These are phyloP conservation scores for Porites divaricata DNA, from an alignment of 92 coral and sea anemone genomes.

Conservation along the genomic window DNA sequence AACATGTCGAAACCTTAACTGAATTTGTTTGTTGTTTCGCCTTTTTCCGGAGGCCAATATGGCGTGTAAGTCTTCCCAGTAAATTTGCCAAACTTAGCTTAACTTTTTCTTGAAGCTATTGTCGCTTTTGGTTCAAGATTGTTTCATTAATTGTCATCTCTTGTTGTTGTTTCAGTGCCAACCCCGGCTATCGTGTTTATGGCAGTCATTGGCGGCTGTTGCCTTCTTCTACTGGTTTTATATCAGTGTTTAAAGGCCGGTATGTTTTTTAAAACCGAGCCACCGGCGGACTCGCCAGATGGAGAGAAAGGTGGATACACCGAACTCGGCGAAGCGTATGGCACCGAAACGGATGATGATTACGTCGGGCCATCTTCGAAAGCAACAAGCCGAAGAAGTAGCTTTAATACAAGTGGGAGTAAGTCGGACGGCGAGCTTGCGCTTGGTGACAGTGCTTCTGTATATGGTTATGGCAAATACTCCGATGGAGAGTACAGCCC, in stretches of 20 bases:
- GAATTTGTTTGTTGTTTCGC: conserved; percentile 12
- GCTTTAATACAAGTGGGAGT: conserved; percentile 98
- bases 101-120: not conserved
- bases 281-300: conserved; percentile 93
- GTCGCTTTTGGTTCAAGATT: conserved; percentile 5
- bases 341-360: conserved; percentile 98
- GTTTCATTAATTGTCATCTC: conserved; percentile 17
- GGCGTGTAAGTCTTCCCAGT: conserved; percentile 28
- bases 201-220: conserved; percentile 98
- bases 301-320: conserved; percentile 88
- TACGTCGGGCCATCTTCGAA: conserved; percentile 94
- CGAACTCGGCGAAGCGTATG: conserved; percentile 91
- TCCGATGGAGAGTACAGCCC: conserved; percentile 97
- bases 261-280: conserved; percentile 95
- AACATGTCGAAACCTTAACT: conserved; percentile 42
- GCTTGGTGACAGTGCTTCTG: conserved; percentile 94
- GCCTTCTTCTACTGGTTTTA: conserved; percentile 84
- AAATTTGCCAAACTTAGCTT: not conserved
- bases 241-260: conserved; percentile 98
- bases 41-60: conserved; percentile 39
- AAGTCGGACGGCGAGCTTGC: conserved; percentile 97
- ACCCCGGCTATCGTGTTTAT: conserved; percentile 99
- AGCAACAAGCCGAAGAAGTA: conserved; percentile 97
- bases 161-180: conserved; percentile 83
- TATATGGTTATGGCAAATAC: conserved; percentile 84